phyloP scores from a whole-genome alignment of 1,140 invertebrate genomes.

The Aphelenchoides besseyi region DNA sequence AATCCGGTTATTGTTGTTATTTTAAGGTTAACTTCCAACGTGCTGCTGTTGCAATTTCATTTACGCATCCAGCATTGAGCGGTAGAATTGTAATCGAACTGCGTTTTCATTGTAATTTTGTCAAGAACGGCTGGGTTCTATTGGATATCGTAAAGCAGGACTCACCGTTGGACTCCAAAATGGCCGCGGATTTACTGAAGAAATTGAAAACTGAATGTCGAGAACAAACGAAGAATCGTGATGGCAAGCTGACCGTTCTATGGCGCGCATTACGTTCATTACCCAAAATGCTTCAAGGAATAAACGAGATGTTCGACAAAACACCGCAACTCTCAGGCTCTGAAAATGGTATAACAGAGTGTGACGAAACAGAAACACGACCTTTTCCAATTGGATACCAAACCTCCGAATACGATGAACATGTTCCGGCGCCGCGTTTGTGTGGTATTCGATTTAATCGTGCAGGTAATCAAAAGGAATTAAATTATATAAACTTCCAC shows the following conservation, averaged over 20 bases:
- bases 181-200: conserved; percentile 32
- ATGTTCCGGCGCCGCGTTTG: conserved; percentile 36
- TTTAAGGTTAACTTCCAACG: conserved; percentile 42
- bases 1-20: conserved; percentile 8
- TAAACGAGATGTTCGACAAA: not conserved
- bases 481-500: no score
- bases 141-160: conserved; percentile 38
- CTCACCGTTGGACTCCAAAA: conserved; percentile 34
- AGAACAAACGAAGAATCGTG: conserved; percentile 28
- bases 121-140: conserved; percentile 42
- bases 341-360: not conserved
- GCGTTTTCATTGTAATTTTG: conserved; percentile 38
- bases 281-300: conserved; percentile 2
- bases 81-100: conserved; percentile 36
- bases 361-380: not conserved
- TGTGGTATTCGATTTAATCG: conserved; percentile 43
- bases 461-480: not conserved
- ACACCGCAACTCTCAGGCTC: not conserved
- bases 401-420: conserved; percentile 31
- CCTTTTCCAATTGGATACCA: conserved; percentile 29
- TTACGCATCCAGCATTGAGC: conserved; percentile 29
- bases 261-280: conserved; percentile 34
- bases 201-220: conserved; percentile 29
- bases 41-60: conserved; percentile 41
- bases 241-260: conserved; percentile 28